Percentiles rank a stretch among this genome's conserved stretches.
Evolutionary conservation across 2,888 invertebrate genomes (phyloP).

Genomic region (Tupiocoris notatus): DNA sequence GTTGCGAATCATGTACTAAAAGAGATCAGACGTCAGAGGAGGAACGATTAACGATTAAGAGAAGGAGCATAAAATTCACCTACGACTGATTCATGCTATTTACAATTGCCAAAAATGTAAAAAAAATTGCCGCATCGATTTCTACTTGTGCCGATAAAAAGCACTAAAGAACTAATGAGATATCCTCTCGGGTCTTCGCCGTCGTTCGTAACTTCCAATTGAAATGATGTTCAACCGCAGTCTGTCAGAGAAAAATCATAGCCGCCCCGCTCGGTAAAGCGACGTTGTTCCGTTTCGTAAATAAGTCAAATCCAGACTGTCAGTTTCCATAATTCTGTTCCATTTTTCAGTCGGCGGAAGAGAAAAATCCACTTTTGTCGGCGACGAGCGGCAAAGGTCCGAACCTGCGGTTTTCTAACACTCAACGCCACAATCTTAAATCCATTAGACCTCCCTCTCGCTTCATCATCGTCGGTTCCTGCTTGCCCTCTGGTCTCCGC

Average conservation of each 20-base stretch:
- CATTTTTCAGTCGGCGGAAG: not conserved
- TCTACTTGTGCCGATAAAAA: no score
- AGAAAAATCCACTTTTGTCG: not conserved
- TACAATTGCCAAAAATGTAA: no score
- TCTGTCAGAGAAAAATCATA: not conserved
- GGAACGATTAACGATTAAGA: no score
- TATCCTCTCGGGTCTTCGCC: no score
- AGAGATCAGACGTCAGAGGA: no score
- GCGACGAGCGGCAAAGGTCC: not conserved
- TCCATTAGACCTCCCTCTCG: constrained; percentile 11
- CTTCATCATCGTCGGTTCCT: not conserved
- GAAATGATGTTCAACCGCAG: not conserved
- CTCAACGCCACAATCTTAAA: constrained; percentile 26
- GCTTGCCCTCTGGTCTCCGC: not conserved
- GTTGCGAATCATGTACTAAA: no score
- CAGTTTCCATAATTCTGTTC: not conserved
- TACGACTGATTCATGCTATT: no score
- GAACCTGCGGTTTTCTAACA: not conserved
- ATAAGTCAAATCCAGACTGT: not conserved
- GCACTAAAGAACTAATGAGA: no score
- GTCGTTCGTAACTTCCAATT: not conserved
- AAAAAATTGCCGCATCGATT: no score
- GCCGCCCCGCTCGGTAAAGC: no score
- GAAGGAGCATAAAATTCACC: no score
- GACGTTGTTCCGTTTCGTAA: not conserved